These are phyloP conservation scores for Bubo blakistoni DNA, from an alignment of 2,113 vertebrate species.

Conservation along the genomic window DNA sequence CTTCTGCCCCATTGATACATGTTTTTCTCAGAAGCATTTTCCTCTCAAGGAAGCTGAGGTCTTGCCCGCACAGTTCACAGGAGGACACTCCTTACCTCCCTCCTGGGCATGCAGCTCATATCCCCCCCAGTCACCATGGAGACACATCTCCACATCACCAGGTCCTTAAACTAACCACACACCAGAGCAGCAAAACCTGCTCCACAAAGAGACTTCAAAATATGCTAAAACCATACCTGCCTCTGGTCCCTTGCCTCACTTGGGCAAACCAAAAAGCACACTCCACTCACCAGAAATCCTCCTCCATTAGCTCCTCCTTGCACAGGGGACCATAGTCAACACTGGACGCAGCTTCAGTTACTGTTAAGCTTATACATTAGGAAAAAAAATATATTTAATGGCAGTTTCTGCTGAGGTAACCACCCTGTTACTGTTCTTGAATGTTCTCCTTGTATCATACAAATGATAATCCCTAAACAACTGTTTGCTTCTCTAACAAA, in stretches of 20 bases:
- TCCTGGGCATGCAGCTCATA: not conserved
- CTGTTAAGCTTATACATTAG: not conserved
- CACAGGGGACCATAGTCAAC: not conserved
- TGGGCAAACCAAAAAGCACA: not conserved
- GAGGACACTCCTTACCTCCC: not conserved
- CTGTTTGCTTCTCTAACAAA: not conserved
- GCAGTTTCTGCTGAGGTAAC: not conserved
- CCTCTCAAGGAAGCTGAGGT: not conserved
- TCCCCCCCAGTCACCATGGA: not conserved
- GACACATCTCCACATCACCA: not conserved
- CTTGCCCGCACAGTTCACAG: not conserved
- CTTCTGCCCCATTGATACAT: accelerated
- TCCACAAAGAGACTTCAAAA: not conserved
- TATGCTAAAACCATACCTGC: not conserved
- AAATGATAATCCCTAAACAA: not conserved
- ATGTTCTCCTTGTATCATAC: not conserved
- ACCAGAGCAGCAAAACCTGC: not conserved
- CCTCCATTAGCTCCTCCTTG: not conserved
- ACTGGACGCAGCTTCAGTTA: not conserved
- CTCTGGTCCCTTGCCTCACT: too few species aligned
- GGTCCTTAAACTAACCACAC: not conserved
- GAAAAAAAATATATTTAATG: too few species aligned
- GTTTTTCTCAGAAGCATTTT: not conserved
- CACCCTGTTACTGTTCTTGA: not conserved
- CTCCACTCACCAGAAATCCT: not conserved